These are phyloP conservation scores for Aurelia coerulea DNA, from an alignment of 30 jellyfish, hydroid and myxozoan genomes.

Conservation along the genomic window DNA sequence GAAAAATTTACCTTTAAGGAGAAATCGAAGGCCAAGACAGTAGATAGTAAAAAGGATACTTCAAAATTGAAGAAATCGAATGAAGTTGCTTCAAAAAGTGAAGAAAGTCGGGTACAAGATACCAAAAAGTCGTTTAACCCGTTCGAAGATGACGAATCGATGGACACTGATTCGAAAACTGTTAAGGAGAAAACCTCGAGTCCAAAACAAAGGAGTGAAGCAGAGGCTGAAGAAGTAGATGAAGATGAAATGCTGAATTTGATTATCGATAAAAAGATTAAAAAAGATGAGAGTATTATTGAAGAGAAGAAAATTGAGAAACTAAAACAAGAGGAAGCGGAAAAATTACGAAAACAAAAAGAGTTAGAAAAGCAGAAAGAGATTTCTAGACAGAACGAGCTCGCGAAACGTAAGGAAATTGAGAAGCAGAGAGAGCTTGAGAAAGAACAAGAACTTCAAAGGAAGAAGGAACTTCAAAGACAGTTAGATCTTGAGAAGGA, in stretches of 20 bases:
- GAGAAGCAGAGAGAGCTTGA: neutral
- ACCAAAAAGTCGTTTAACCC: slow-evolving; percentile 24
- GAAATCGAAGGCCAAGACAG: neutral
- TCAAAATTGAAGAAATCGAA: neutral
- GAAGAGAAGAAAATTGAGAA: slow-evolving; percentile 36
- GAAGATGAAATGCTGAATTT: slow-evolving; percentile 92
- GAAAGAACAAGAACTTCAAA: slow-evolving; percentile 8
- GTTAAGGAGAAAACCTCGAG: neutral
- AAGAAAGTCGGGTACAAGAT: neutral
- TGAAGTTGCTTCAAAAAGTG: neutral
- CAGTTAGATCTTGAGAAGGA: slow-evolving; percentile 1
- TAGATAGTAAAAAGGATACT: neutral
- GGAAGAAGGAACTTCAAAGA: slow-evolving; percentile 2
- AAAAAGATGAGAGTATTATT: slow-evolving; percentile 28
- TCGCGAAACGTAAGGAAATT: neutral
- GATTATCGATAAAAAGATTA: slow-evolving; percentile 70
- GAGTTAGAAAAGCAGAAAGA: slow-evolving; percentile 28
- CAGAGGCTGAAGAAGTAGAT: slow-evolving; percentile 64
- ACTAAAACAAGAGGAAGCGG: slow-evolving; percentile 21
- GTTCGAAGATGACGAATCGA: slow-evolving; percentile 50
- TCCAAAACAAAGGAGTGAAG: neutral
- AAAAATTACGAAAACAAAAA: slow-evolving; percentile 10
- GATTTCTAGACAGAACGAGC: neutral
- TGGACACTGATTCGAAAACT: neutral
- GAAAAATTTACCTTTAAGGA: slow-evolving; percentile 15